Percentiles rank a stretch among this genome's conserved stretches.
Evolutionary conservation across 2,888 invertebrate species (phyloP).

Genomic region (Rugalucina vietnamica): DNA sequence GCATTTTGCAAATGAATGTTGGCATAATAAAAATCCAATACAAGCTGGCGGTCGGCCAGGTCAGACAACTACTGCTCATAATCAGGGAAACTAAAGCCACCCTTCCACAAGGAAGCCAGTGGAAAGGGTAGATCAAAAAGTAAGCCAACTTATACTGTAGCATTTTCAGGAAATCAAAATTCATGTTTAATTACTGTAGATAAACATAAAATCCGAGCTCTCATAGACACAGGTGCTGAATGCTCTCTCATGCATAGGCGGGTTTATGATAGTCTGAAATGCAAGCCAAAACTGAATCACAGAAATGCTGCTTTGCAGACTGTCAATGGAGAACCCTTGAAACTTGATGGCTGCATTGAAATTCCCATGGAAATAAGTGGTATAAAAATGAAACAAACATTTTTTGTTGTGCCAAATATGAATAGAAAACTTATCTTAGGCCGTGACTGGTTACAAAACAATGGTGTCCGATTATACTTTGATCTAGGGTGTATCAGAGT

Average conservation of each 20-base stretch:
- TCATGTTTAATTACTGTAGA: conserved; percentile 11
- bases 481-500: conserved; percentile 31
- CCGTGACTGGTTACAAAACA: conserved; percentile 21
- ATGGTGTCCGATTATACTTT: conserved; percentile 42
- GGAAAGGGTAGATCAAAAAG: not conserved
- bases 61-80: not conserved
- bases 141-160: not conserved
- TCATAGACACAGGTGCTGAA: conserved; percentile 40
- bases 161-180: conserved; percentile 12
- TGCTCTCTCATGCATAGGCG: conserved; percentile 29
- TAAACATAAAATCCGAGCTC: conserved; percentile 33
- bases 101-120: not conserved
- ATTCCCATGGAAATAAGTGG: conserved; percentile 15
- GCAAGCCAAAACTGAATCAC: conserved; percentile 18
- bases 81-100: not conserved
- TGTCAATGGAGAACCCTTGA: not conserved
- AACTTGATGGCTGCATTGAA: conserved; percentile 14
- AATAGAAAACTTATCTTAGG: conserved; percentile 44
- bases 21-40: not conserved
- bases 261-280: conserved; percentile 2
- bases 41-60: not conserved
- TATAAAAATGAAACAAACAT: conserved; percentile 16
- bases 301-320: conserved; percentile 3
- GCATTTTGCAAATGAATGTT: conserved; percentile 12
- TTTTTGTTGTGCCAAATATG: conserved; percentile 20